Conservation (phyloP, 2,888 invertebrate species). For the Shargacucullia verbasci region DNA sequence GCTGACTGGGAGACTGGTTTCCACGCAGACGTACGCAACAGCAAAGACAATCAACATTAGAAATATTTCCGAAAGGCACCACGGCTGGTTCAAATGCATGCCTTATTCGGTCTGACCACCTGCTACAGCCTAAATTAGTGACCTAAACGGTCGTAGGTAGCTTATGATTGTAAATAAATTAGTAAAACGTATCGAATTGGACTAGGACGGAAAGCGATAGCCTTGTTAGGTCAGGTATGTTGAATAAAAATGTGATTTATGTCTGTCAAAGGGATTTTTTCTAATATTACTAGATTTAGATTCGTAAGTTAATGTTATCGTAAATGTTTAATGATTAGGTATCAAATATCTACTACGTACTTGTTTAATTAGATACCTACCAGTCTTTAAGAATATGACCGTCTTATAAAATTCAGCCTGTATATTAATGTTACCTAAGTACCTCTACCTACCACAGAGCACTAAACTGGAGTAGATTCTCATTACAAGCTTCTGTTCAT, state of each 20-base stretch:
- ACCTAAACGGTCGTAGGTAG: conserved; percentile 39
- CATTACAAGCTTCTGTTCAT: too few species aligned
- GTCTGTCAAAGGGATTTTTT: conserved; percentile 31
- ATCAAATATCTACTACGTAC: conserved; percentile 14
- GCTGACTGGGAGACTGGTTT: conserved; percentile 95
- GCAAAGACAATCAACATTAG: conserved; percentile 87
- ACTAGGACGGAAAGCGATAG: conserved; percentile 39
- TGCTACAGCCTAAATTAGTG: conserved; percentile 47
- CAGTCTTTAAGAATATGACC: too few species aligned
- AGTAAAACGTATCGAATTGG: conserved; percentile 37
- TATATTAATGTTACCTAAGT: too few species aligned
- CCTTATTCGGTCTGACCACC: conserved; percentile 52
- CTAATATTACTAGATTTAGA: conserved; percentile 25
- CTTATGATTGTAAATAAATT: conserved; percentile 55
- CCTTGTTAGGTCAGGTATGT: conserved; percentile 45
- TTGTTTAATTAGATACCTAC: conserved; percentile 2
- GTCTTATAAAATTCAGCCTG: too few species aligned
- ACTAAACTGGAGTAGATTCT: too few species aligned
- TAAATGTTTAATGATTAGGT: conserved; percentile 33
- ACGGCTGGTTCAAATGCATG: conserved; percentile 41
- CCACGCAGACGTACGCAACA: conserved; percentile 92
- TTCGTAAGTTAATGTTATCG: conserved; percentile 29
- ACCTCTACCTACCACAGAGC: too few species aligned
- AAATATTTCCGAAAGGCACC: conserved; percentile 41
- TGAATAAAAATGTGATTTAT: conserved; percentile 42